Evolutionary conservation across 2,888 invertebrate genomes (phyloP), one percentile per base, ranked within the genome.

Genomic region (Catocala nupta): DNA sequence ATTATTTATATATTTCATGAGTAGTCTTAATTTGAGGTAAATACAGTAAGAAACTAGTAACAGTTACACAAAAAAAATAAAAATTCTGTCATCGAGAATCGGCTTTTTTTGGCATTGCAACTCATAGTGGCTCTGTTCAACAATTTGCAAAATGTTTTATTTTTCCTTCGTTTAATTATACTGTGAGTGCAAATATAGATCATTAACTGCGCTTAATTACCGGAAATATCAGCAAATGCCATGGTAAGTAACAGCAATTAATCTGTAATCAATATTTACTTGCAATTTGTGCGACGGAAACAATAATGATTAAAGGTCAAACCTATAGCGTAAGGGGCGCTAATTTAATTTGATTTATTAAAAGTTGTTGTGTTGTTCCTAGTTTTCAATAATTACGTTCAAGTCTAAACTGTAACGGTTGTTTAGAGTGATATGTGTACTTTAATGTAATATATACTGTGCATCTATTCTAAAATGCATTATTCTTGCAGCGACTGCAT

Each of bases 291-390:
- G 49, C 36, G 44, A 25, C 50, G 13, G 51, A 59, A 65, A 56
- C 44, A 73, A 63, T 39, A 54, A 16, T 58, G 59, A 42, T n/a
- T 12, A 66, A 70, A 72, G 66, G 74, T 72, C 74, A 73, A 55
- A 53, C 45, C 52, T 55, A 25, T 16, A 57, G 42, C 60, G 0
- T 48, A 55, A n/a, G 65, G 53, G 54, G 59, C 47, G 48, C 52
- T 70, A 70, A 70, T 70, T 59, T 59, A 59, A 66, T 70, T 61
- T 64, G 48, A 63, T 42, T 39, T 16, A 53, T 48, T 52, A 25
- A 36, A 10, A 44, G 25, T 33, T 50, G n/a, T 12, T 33, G 36
- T 34, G 5, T 13, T 43, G 34, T 36, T 34, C 25, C 10, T 25
- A 50, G 11, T 50, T n/a, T 50, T 50, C 2, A 36, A 8, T 51